A percentile compares a stretch with the other conserved stretches of the same genome.
phyloP scores from a whole-genome alignment of 1,140 invertebrate genomes.

The Drosophila insularis region DNA sequence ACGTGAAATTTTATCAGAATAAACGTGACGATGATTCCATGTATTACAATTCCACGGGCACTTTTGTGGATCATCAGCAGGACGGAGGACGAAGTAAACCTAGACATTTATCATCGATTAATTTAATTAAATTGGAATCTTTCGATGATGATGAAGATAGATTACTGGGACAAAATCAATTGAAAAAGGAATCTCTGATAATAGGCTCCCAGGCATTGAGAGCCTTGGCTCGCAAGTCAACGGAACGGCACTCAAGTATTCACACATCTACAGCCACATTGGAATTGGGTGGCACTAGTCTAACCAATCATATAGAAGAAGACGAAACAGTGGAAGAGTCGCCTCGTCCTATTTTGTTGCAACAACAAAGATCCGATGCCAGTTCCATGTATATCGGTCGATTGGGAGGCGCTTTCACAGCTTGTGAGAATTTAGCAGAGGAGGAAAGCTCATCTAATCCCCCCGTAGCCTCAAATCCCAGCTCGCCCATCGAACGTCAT shows the following conservation, averaged over 20 bases:
- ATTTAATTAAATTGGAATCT: slow-evolving; percentile 71
- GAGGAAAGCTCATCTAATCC: slow-evolving; percentile 69
- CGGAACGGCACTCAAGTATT: slow-evolving; percentile 71
- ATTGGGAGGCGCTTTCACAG: slow-evolving; percentile 83
- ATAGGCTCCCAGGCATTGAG: slow-evolving; percentile 74
- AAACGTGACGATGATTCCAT: slow-evolving; percentile 55
- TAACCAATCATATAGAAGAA: slow-evolving; percentile 62
- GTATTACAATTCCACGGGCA: slow-evolving; percentile 75
- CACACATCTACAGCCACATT: slow-evolving; percentile 83
- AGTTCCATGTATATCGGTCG: slow-evolving; percentile 84
- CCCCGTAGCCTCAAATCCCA: slow-evolving; percentile 13
- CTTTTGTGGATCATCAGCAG: slow-evolving; percentile 83
- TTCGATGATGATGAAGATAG: slow-evolving; percentile 39
- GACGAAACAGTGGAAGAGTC: slow-evolving; percentile 6
- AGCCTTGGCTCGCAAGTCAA: slow-evolving; percentile 66
- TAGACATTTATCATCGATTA: slow-evolving; percentile 69
- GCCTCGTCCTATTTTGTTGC: slow-evolving; percentile 19
- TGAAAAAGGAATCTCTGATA: slow-evolving; percentile 74
- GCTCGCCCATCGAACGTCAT: slow-evolving; percentile 69
- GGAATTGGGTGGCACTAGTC: slow-evolving; percentile 71
- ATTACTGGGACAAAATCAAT: slow-evolving; percentile 46
- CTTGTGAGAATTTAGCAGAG: slow-evolving; percentile 87
- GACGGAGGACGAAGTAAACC: neutral
- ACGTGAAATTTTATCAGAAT: slow-evolving; percentile 86
- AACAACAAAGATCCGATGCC: slow-evolving; percentile 84